A percentile compares a stretch with the other conserved stretches of the same genome.
These are phyloP conservation scores for Pachyseris speciosa DNA, from an alignment of 64 coral and sea anemone species.

Conservation along the genomic window DNA sequence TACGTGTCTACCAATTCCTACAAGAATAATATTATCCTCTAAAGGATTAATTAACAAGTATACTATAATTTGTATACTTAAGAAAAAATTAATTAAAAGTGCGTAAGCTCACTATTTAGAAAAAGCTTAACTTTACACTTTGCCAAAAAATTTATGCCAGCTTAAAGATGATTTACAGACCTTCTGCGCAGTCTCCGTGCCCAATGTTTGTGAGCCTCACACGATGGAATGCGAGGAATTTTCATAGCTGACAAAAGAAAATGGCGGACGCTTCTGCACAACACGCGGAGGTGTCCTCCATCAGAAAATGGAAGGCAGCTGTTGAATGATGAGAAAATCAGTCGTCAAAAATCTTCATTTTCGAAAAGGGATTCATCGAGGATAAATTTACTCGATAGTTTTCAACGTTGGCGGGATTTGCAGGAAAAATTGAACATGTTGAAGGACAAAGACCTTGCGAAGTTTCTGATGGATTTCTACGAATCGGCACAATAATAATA, in stretches of 20 bases:
- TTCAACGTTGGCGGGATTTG: neutral
- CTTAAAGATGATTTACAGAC: neutral
- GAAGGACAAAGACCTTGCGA: neutral
- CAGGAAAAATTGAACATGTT: neutral
- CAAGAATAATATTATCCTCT: neutral
- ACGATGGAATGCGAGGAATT: neutral
- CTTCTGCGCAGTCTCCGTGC: neutral
- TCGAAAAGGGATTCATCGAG: neutral
- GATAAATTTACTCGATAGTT: neutral
- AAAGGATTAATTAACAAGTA: neutral
- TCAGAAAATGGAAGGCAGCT: neutral
- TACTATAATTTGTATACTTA: too few relatives aligned
- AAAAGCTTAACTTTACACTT: too few relatives aligned
- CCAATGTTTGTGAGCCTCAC: neutral
- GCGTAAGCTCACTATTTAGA: too few relatives aligned
- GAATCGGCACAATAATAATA: neutral
- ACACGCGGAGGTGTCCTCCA: neutral
- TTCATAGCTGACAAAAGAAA: neutral
- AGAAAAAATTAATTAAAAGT: too few relatives aligned
- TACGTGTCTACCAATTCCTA: constrained; percentile 30
- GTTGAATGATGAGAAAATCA: neutral
- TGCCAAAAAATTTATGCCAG: too few relatives aligned
- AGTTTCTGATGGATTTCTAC: constrained; percentile 2
- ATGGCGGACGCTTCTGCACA: neutral
- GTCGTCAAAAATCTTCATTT: neutral